phyloP scores from a whole-genome alignment of 2,888 invertebrate species.

The Bellardia pandia region DNA sequence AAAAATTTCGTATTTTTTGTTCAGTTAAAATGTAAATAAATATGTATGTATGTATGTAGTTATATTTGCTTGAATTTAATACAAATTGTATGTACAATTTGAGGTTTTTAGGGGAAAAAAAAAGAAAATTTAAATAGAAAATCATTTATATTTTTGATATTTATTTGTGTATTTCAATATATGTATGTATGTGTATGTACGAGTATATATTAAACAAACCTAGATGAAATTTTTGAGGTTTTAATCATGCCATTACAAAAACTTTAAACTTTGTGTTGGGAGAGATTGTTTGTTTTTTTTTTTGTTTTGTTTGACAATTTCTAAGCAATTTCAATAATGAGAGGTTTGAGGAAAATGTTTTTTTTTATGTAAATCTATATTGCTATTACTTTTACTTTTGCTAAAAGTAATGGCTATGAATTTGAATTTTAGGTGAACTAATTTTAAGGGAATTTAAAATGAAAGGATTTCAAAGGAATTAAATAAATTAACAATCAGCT shows the following conservation, averaged over 20 bases:
- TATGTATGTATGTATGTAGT: conserved; percentile 12
- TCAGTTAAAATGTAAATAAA: conserved; percentile 28
- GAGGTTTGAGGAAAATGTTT: neutral
- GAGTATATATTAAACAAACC: neutral
- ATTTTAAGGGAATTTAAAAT: neutral
- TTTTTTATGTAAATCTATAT: conserved; percentile 5
- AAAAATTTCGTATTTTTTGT: conserved; percentile 3
- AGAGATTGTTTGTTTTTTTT: neutral
- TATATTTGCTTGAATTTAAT: conserved; percentile 41
- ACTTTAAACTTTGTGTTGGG: neutral
- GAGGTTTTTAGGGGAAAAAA: conserved; percentile 17
- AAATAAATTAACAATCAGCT: too few species aligned
- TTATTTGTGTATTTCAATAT: neutral
- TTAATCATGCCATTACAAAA: conserved; percentile 28
- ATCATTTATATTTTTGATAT: neutral
- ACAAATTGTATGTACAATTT: conserved; percentile 62
- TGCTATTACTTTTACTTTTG: neutral
- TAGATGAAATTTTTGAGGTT: conserved; percentile 58
- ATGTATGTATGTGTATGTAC: neutral
- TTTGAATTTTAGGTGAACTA: neutral
- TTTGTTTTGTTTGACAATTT: neutral
- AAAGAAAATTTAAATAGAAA: neutral
- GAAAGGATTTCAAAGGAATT: neutral
- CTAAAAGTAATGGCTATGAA: neutral
- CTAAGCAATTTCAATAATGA: neutral